Evolutionary conservation across 1,140 invertebrate genomes (phyloP).

Genomic region (Drosophila chauvacae): DNA sequence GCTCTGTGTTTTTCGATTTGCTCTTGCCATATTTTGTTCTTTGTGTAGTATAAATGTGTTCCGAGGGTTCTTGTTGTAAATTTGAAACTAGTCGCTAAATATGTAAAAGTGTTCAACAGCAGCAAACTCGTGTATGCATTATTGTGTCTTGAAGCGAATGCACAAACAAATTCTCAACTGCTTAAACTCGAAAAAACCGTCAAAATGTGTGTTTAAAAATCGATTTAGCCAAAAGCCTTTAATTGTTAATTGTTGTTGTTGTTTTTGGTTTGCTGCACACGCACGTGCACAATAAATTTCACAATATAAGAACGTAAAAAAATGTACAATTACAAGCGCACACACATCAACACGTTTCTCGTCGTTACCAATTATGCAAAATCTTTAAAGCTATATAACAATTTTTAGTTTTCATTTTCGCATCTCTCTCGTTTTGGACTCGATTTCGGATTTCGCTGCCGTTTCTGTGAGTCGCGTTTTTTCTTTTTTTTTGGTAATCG

Average conservation of each 20-base stretch:
- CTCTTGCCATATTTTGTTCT: slow-evolving; percentile 36
- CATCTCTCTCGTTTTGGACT: slow-evolving; percentile 38
- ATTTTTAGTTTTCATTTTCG: slow-evolving; percentile 52
- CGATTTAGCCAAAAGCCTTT: slow-evolving; percentile 52
- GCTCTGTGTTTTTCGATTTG: slow-evolving; percentile 49
- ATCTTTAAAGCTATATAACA: slow-evolving; percentile 65
- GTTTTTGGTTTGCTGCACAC: slow-evolving; percentile 27
- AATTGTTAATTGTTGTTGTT: slow-evolving; percentile 11
- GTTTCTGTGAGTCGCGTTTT: slow-evolving; percentile 16
- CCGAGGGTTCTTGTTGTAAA: slow-evolving; percentile 64
- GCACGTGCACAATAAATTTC: slow-evolving; percentile 46
- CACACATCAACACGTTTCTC: slow-evolving; percentile 42
- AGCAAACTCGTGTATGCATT: slow-evolving; percentile 66
- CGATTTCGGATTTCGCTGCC: slow-evolving; percentile 27
- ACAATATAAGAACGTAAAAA: slow-evolving; percentile 54
- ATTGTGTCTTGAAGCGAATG: slow-evolving; percentile 56
- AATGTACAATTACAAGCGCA: slow-evolving; percentile 76
- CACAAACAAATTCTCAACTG: slow-evolving; percentile 48
- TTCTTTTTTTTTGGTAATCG: slow-evolving; percentile 12
- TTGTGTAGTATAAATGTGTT: slow-evolving; percentile 32
- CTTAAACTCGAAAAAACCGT: slow-evolving; percentile 44
- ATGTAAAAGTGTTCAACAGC: slow-evolving; percentile 59
- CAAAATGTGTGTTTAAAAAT: slow-evolving; percentile 59
- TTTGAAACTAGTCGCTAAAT: slow-evolving; percentile 70
- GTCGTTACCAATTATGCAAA: slow-evolving; percentile 45